Base-by-base conservation (phyloP, 1,140 invertebrate genomes). In the Palaemon carinicauda region DNA sequence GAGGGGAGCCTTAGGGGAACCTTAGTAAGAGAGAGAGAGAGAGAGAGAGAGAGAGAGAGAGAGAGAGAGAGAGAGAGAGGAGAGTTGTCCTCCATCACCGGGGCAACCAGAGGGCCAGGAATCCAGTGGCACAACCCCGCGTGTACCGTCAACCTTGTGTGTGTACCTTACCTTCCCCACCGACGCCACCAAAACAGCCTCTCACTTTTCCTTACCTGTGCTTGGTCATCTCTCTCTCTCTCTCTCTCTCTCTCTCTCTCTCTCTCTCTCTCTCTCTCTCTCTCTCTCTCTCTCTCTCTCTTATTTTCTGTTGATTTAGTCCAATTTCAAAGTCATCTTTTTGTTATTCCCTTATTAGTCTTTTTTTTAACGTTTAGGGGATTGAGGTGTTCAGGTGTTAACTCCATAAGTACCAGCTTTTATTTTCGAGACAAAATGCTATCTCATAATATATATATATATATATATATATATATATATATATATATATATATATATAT, bases 181-280 rank as follows among this genome's bases (percentile, higher is more conserved):
- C 19, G 21, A 73, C 15, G 31, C 71, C 21, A 21, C 27, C 4
- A 74, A 14, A 74, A 14, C 27, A 9, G 33, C 12, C 24, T 52
- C 10, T 33, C 29, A 9, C 73, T 75, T 31, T 74, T 17, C 31
- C 31, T 75, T 31, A 15, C 73, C 31, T 31, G 10, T 31, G 19
- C 73, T 75, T n/a, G 21, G 10, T 74, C 24, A 27, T n/a, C 31
- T n/a, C 33, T 75, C 24, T 75, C 73, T 75, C 56, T 60, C 56
- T 74, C 19, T 60, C 56, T 60, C 19, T 60, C 56, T 74, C 71
- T 74, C 71, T 74, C 71, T 74, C 71, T 74, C 71, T 74, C 71
- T 74, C 71, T 74, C 71, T 74, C 71, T 74, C 71, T 33, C 3
- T 24, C n/a, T 24, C n/a, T 24, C n/a, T 74, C 3, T 74, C 71